A percentile compares a stretch with the other conserved stretches of the same genome.
phyloP scores from a whole-genome alignment of 2,797 vertebrate genomes.

The Channa striata region DNA sequence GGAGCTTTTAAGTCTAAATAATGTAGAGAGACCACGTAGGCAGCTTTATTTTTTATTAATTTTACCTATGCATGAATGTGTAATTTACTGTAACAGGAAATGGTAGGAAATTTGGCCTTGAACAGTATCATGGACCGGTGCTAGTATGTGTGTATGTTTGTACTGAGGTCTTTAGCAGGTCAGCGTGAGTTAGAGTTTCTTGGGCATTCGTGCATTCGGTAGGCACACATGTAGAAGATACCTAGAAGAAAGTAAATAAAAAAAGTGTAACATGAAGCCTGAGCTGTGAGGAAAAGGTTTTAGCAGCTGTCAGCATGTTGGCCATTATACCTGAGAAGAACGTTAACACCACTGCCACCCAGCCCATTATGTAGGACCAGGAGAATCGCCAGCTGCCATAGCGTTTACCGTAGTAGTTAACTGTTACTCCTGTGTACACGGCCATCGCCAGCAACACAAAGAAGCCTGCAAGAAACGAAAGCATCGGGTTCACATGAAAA shows the following conservation, averaged over 20 bases:
- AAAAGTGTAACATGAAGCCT: neutral
- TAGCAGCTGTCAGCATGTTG: neutral
- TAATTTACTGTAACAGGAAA: constrained; percentile 33
- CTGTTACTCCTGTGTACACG: constrained; percentile 87
- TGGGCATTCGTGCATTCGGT: constrained; percentile 87
- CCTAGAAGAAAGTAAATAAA: constrained; percentile 61
- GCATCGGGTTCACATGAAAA: neutral
- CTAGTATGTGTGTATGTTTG: neutral
- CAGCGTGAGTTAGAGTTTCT: constrained; percentile 84
- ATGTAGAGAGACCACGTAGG: neutral
- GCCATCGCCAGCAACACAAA: constrained; percentile 90
- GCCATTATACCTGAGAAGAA: constrained; percentile 86
- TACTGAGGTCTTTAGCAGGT: constrained; percentile 44
- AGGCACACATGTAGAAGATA: constrained; percentile 90
- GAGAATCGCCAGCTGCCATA: constrained; percentile 88
- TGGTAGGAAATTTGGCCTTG: constrained; percentile 41
- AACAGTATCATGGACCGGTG: constrained; percentile 32
- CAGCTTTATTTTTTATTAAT: constrained; percentile 65
- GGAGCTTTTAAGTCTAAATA: no score
- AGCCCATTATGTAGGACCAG: constrained; percentile 89
- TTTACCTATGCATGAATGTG: constrained; percentile 52
- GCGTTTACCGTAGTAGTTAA: constrained; percentile 88
- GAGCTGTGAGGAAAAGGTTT: neutral
- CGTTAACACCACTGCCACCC: constrained; percentile 88
- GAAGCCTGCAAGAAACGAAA: constrained; percentile 74